A percentile compares a stretch with the other conserved stretches of the same genome.
Evolutionary conservation across 2,888 invertebrate genomes (phyloP).

Genomic region (Phaonia tiefii): DNA sequence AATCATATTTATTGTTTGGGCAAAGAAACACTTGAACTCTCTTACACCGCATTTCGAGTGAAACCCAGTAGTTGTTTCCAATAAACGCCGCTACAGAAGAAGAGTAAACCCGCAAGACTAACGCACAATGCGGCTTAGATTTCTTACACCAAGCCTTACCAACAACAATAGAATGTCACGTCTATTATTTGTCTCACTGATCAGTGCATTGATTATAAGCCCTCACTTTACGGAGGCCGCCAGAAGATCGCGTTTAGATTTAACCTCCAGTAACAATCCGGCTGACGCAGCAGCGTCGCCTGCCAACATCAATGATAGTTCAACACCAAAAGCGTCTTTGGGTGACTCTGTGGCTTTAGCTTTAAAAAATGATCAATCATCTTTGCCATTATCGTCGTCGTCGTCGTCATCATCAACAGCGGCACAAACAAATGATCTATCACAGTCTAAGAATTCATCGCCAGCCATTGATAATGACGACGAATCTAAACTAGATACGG

Average conservation of each 20-base stretch:
- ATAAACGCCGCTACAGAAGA: slow-evolving; percentile 1
- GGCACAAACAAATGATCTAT: slow-evolving; percentile 43
- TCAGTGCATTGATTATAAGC: slow-evolving; percentile 57
- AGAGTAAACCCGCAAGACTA: slow-evolving; percentile 2
- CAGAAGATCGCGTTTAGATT: slow-evolving; percentile 77
- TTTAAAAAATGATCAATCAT: slow-evolving; percentile 69
- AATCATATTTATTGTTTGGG: slow-evolving; percentile 8
- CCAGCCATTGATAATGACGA: slow-evolving; percentile 27
- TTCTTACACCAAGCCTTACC: slow-evolving; percentile 50
- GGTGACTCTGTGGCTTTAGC: slow-evolving; percentile 74
- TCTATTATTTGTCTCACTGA: slow-evolving; percentile 49
- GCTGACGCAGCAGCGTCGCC: slow-evolving; percentile 60
- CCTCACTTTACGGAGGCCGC: slow-evolving; percentile 71
- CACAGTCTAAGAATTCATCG: slow-evolving; percentile 45
- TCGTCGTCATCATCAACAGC: slow-evolving; percentile 44
- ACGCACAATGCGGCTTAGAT: slow-evolving; percentile 60
- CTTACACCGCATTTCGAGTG: slow-evolving; percentile 16
- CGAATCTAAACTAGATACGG: slow-evolving; percentile 21
- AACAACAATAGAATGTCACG: slow-evolving; percentile 51
- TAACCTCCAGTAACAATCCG: slow-evolving; percentile 66
- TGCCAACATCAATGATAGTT: slow-evolving; percentile 12
- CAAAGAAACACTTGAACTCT: not conserved
- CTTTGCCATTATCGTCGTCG: slow-evolving; percentile 60
- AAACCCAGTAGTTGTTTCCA: slow-evolving; percentile 48
- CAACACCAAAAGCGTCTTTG: slow-evolving; percentile 48